Evolutionary conservation across 2,797 vertebrate genomes (phyloP), one percentile per base, ranked within the genome.

Genomic region (Sylvilagus floridanus): DNA sequence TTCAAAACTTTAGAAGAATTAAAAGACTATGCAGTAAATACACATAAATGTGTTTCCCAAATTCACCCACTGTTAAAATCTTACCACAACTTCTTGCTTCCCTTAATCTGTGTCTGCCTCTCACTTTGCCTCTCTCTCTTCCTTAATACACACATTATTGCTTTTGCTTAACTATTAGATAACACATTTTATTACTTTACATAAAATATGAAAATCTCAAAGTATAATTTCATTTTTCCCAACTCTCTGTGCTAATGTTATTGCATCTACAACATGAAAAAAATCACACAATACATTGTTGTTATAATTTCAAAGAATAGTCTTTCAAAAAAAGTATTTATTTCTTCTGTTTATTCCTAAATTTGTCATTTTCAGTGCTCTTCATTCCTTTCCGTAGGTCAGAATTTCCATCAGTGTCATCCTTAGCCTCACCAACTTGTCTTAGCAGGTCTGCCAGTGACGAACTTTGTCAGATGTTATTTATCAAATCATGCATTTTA

Each of bases 21-120:
- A 28, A 95, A 82, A 91, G 10, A 66, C 30, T 60, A 72, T 16
- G n/a, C 42, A 65, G 28, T 83, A 87, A 90, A 30, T 77, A 42
- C 13, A 63, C 47, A 32, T 30, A 65, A 63, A 42, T 11, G 3
- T 13, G 78, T 86, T 69, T 75, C 52, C 63, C 54, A 75, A 75
- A 65, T 66, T 54, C 42, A 32, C 42, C 54, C 75, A n/a, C 13
- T 57, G 57, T 32, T 71, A 60, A 78, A 71, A 78, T 88, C 83
- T 93, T 82, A 65, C 2, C n/a, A 83, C 21, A 83, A 32, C 7
- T 28, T 54, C 57, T 52, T 42, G 11, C 35, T 21, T 47, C 4
- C n/a, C n/a, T 84, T 66, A 57, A 92, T 54, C 26, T 78, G 7
- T 79, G 8, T 91, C 13, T 50, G 1, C 54, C 54, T 42, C 8